Evolutionary conservation across 1,140 invertebrate genomes (phyloP).

Genomic region (Drosophila auraria): DNA sequence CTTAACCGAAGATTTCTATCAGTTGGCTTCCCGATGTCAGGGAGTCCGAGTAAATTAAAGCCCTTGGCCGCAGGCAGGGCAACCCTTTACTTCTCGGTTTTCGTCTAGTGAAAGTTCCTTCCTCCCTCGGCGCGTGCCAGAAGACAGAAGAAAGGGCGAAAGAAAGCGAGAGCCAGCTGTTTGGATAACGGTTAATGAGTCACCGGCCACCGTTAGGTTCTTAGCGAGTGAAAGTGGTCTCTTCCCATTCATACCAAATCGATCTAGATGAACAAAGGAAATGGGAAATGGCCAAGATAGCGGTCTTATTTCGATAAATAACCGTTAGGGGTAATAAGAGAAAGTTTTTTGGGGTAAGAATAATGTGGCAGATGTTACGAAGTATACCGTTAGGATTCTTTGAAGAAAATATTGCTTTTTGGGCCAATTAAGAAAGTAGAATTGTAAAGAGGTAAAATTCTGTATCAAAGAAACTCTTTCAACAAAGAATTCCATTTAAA

Average conservation of each 20-base stretch:
- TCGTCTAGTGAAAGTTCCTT: constrained; percentile 34
- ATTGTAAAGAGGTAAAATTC: too few species aligned
- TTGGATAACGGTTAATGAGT: constrained; percentile 25
- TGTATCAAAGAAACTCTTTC: too few species aligned
- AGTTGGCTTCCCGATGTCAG: background rate
- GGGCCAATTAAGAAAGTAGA: too few species aligned
- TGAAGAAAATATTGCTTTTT: too few species aligned
- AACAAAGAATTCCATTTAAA: too few species aligned
- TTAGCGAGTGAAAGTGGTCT: constrained; percentile 29
- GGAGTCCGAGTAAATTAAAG: constrained; percentile 9
- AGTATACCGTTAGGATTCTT: background rate
- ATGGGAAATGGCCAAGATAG: background rate
- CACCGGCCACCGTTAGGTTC: constrained; percentile 32
- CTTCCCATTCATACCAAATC: background rate
- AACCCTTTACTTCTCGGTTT: constrained; percentile 20
- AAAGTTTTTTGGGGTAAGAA: constrained; percentile 1
- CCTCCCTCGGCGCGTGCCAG: constrained; percentile 31
- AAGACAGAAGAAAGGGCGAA: background rate
- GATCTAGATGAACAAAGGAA: constrained; percentile 17
- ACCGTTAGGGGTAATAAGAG: constrained; percentile 17
- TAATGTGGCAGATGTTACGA: background rate
- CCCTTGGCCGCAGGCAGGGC: constrained; percentile 8
- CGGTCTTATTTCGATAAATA: background rate
- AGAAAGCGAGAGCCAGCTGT: constrained; percentile 26
- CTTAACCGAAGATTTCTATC: constrained; percentile 62